Conservation (phyloP, 2,797 vertebrate genomes). For the Botia almorhae region DNA sequence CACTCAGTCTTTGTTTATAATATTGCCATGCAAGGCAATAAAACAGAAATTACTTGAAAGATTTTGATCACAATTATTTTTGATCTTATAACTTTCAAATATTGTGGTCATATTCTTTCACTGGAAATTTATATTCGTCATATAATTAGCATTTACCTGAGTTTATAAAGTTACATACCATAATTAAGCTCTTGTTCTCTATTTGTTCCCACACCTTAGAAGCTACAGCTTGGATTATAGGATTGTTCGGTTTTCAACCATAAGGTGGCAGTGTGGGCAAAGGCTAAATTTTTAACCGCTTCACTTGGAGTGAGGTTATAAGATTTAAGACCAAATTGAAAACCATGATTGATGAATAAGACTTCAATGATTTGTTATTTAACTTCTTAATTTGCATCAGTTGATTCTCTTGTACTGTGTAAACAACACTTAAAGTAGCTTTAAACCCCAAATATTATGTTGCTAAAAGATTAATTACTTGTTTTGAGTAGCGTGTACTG, state of each 20-base stretch:
- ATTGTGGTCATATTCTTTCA: background rate
- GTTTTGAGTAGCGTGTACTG: background rate
- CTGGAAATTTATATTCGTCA: background rate
- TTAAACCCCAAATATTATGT: background rate
- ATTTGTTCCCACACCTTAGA: background rate
- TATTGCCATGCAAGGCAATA: background rate
- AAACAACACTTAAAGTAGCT: background rate
- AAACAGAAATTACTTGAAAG: background rate
- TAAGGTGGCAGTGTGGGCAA: constrained; percentile 5
- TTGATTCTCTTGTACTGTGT: background rate
- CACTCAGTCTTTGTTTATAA: background rate
- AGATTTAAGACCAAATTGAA: too few relatives aligned
- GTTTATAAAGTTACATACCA: background rate
- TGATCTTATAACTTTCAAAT: background rate
- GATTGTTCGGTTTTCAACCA: background rate
- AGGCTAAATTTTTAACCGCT: background rate
- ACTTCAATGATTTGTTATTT: too few relatives aligned
- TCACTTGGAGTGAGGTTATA: too few relatives aligned
- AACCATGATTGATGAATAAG: too few relatives aligned
- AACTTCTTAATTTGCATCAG: background rate
- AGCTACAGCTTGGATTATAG: background rate
- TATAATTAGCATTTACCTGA: background rate
- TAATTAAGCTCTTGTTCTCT: background rate
- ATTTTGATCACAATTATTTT: background rate
- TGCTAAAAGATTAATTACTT: background rate